Percentiles rank a stretch among this genome's conserved stretches.
phyloP scores from a whole-genome alignment of 2,888 invertebrate species.

The Nemurella pictetii region DNA sequence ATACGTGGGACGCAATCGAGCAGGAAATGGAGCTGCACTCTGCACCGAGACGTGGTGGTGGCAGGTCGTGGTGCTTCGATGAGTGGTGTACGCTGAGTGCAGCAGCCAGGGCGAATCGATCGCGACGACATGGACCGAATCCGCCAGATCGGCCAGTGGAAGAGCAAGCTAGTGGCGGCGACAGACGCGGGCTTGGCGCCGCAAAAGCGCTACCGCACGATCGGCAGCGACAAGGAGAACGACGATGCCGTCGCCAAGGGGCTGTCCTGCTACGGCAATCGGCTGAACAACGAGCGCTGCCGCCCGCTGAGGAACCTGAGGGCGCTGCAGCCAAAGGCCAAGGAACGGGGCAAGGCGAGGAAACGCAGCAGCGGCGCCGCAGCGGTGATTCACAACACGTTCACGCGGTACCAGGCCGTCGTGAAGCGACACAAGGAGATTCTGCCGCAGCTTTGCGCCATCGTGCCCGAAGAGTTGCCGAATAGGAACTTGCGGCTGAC shows the following conservation, averaged over 20 bases:
- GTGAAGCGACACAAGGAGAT: conserved; percentile 30
- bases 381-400: not conserved
- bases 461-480: conserved; percentile 8
- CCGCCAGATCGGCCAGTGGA: not conserved
- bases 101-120: not conserved
- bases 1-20: not conserved
- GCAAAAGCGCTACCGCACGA: not conserved
- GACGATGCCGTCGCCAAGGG: not conserved
- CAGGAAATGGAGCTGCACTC: not conserved
- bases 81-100: not conserved
- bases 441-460: conserved; percentile 24
- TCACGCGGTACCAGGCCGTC: conserved; percentile 25
- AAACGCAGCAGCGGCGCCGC: not conserved
- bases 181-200: not conserved
- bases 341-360: not conserved
- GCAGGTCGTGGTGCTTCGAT: not conserved
- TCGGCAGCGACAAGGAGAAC: conserved; percentile 12
- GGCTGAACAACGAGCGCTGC: not conserved
- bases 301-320: conserved; percentile 15
- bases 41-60: not conserved
- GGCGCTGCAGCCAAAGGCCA: conserved; percentile 11
- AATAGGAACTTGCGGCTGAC: conserved; percentile 31
- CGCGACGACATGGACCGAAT: not conserved
- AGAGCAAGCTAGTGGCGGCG: not conserved
- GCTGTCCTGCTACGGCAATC: not conserved